Conservation (phyloP, 1,140 invertebrate species). For the Nymphalis io region DNA sequence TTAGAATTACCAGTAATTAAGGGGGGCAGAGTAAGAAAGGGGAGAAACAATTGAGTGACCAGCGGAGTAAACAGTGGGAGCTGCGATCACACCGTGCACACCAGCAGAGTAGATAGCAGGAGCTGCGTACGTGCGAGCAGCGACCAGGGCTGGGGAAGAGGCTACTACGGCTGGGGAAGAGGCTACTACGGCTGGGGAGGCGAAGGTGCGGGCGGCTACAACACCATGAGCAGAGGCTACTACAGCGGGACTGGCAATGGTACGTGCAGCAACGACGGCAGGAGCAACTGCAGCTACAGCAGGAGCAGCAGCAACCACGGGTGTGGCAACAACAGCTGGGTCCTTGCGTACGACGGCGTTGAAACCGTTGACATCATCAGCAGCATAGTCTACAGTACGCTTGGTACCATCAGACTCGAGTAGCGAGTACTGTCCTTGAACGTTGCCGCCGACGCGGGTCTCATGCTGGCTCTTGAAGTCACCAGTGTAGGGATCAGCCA, state of each 20-base stretch:
- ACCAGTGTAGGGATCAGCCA: conserved; percentile 75
- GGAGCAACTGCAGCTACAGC: conserved; percentile 10
- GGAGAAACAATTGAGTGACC: background rate
- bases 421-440: conserved; percentile 78
- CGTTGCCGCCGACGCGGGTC: conserved; percentile 78
- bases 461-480: conserved; percentile 75
- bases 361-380: conserved; percentile 77
- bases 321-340: conserved; percentile 49
- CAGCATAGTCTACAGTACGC: conserved; percentile 77
- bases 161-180: conserved; percentile 28
- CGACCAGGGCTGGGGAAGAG: too few species aligned
- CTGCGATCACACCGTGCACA: conserved; percentile 48
- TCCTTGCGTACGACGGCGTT: conserved; percentile 77
- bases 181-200: conserved; percentile 35
- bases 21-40: conserved; percentile 5
- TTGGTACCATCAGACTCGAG: conserved; percentile 75
- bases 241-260: conserved; percentile 50
- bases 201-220: conserved; percentile 44
- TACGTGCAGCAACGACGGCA: conserved; percentile 37
- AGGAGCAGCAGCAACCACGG: conserved; percentile 49
- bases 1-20: conserved; percentile 6
- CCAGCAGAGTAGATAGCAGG: background rate
- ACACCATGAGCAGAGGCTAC: conserved; percentile 47
- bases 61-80: background rate
- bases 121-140: background rate